Conservation (phyloP, 2,797 vertebrate species). For the Loris lydekkerianus region DNA sequence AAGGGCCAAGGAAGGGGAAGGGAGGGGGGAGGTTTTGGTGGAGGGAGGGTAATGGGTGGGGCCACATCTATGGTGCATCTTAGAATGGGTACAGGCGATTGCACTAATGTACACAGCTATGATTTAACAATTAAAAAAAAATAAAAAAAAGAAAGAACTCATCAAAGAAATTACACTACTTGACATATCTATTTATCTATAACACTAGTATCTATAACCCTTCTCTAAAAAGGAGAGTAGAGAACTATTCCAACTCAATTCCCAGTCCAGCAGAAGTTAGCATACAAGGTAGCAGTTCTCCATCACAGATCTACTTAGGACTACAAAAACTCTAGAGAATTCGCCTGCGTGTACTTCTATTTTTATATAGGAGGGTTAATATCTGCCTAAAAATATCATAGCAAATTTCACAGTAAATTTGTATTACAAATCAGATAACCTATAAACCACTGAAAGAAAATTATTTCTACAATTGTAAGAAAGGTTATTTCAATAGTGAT, state of each 20-base stretch:
- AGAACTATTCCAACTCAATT: not conserved
- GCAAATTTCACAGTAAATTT: conserved; percentile 33
- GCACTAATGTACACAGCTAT: too few species aligned
- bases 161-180: not conserved
- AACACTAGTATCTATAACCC: not conserved
- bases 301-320: not conserved
- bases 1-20: too few species aligned
- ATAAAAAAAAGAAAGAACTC: too few species aligned
- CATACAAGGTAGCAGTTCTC: not conserved
- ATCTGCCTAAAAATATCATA: not conserved
- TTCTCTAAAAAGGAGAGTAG: not conserved
- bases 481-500: not conserved
- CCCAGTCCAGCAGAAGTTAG: not conserved
- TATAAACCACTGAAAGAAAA: not conserved
- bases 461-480: not conserved
- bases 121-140: too few species aligned
- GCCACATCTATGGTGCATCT: too few species aligned
- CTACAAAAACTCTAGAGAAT: not conserved
- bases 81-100: too few species aligned
- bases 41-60: too few species aligned
- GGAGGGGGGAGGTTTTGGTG: too few species aligned
- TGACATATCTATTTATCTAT: not conserved
- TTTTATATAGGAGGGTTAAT: not conserved
- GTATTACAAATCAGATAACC: not conserved
- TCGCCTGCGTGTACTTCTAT: not conserved